phyloP scores from a whole-genome alignment of 2,888 invertebrate genomes.

The Rhingia rostrata region DNA sequence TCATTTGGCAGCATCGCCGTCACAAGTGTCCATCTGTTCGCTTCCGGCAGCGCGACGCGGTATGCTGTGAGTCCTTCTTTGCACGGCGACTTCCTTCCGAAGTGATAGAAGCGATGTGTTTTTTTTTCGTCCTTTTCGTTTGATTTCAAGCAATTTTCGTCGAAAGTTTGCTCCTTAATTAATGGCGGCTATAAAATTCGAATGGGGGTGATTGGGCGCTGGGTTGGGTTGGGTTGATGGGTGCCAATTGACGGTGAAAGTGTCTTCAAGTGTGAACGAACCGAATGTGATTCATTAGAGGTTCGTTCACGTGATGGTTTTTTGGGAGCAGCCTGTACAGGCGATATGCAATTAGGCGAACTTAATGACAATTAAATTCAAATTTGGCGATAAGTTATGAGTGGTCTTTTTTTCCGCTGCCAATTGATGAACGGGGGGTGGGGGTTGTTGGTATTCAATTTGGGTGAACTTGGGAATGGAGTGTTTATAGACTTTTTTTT shows the following conservation, averaged over 20 bases:
- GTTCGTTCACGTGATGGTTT: slow-evolving; percentile 31
- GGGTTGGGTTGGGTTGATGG: slow-evolving; percentile 1
- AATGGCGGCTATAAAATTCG: slow-evolving; percentile 66
- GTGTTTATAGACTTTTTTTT: too few species aligned
- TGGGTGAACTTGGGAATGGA: too few species aligned
- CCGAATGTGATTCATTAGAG: slow-evolving; percentile 70
- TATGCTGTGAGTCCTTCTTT: slow-evolving; percentile 1
- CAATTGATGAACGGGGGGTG: too few species aligned
- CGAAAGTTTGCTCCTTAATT: slow-evolving; percentile 66
- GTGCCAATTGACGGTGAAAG: slow-evolving; percentile 27
- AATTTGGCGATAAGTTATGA: slow-evolving; percentile 51
- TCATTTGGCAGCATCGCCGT: slow-evolving; percentile 57
- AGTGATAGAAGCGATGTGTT: neutral
- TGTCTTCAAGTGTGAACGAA: slow-evolving; percentile 59
- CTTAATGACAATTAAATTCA: slow-evolving; percentile 63
- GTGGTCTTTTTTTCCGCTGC: neutral
- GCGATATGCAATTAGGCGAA: slow-evolving; percentile 64
- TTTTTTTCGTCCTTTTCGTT: slow-evolving; percentile 28
- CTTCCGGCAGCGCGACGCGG: slow-evolving; percentile 27
- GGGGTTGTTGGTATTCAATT: too few species aligned
- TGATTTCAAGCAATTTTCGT: slow-evolving; percentile 56
- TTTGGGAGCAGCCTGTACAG: slow-evolving; percentile 32
- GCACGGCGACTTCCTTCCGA: neutral
- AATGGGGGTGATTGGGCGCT: slow-evolving; percentile 8
- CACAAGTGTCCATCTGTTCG: slow-evolving; percentile 60